A percentile compares a stretch with the other conserved stretches of the same genome.
Conservation (phyloP, 2,797 vertebrate genomes). For the Psittacula echo region DNA sequence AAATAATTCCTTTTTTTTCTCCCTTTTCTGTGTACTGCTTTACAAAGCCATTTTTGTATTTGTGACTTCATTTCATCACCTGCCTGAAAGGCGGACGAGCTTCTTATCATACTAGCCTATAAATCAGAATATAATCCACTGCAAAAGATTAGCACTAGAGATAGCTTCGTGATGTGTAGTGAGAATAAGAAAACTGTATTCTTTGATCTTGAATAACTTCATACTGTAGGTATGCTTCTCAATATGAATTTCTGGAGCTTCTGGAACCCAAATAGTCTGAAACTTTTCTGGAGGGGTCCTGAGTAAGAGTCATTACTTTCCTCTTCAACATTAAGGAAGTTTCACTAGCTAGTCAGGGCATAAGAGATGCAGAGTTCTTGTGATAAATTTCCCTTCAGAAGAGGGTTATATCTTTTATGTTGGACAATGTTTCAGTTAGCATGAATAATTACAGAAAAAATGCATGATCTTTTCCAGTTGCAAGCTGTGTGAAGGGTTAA, state of each 20-base stretch:
- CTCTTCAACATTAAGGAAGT: background rate
- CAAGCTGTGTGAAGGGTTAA: background rate
- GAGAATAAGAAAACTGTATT: background rate
- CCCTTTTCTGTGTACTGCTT: background rate
- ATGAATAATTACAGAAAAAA: background rate
- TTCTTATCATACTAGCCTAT: background rate
- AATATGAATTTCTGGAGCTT: background rate
- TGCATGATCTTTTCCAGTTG: background rate
- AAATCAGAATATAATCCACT: background rate
- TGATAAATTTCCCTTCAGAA: background rate
- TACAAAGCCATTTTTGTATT: background rate
- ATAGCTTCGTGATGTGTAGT: background rate
- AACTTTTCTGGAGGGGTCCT: background rate
- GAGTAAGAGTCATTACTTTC: background rate
- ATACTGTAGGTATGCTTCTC: background rate
- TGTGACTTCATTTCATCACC: background rate
- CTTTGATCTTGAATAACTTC: background rate
- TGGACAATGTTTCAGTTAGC: background rate
- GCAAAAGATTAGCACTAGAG: background rate
- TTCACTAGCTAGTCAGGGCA: background rate
- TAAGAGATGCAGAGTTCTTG: background rate
- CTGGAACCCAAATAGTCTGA: background rate
- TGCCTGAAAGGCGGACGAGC: background rate
- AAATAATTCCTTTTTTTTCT: no score
- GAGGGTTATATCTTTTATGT: background rate